These are phyloP conservation scores for Torymus auratus DNA, from an alignment of 2,888 invertebrate genomes.

Conservation along the genomic window DNA sequence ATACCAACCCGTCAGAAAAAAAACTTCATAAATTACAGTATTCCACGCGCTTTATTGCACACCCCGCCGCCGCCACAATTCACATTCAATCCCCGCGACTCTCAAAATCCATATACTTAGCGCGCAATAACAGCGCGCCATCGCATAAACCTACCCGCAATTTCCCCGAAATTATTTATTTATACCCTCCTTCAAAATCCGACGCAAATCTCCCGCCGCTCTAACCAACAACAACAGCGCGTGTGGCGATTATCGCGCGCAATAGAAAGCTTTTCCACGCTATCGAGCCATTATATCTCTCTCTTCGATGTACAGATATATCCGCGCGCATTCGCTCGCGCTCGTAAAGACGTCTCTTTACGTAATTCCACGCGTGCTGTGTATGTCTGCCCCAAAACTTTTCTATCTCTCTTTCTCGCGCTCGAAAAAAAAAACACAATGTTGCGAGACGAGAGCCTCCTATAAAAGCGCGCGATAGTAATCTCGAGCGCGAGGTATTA, in stretches of 20 bases:
- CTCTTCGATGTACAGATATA: too few relatives aligned
- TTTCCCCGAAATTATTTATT: constrained; percentile 10
- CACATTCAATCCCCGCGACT: constrained; percentile 20
- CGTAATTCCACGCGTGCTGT: constrained; percentile 11
- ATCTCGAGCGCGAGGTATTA: constrained; percentile 42
- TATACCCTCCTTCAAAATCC: too few relatives aligned
- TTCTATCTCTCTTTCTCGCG: not conserved
- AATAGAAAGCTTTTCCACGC: constrained; percentile 7
- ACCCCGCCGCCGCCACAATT: not conserved
- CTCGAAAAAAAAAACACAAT: too few relatives aligned
- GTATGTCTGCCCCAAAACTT: too few relatives aligned
- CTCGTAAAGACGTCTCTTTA: not conserved
- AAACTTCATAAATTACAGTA: constrained; percentile 4
- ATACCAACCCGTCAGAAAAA: not conserved
- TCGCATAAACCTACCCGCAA: not conserved
- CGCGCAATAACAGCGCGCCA: constrained; percentile 11
- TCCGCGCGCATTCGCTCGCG: not conserved
- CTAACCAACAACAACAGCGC: not conserved
- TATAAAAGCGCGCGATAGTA: not conserved
- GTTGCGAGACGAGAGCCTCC: too few relatives aligned
- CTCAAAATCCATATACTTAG: constrained; percentile 26
- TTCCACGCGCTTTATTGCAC: not conserved
- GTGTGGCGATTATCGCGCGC: constrained; percentile 10
- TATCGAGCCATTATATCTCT: constrained; percentile 11
- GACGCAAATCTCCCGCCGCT: too few relatives aligned